phyloP scores from a whole-genome alignment of 2,888 invertebrate genomes.

The Acleris holmiana region DNA sequence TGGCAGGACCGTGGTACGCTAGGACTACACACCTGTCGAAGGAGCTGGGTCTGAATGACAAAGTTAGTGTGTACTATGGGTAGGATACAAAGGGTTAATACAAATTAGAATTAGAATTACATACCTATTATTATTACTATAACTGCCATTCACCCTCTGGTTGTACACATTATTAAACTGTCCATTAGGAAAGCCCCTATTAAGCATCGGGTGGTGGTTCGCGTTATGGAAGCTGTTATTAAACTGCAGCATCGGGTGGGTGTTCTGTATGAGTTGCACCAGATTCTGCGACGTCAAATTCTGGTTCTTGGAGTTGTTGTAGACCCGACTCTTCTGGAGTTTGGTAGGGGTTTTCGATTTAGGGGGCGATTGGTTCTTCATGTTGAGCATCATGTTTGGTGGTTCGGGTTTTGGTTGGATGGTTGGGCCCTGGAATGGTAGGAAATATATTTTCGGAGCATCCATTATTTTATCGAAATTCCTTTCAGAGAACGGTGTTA shows the following conservation, averaged over 20 bases:
- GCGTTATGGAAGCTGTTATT: slow-evolving; percentile 74
- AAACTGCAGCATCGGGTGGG: slow-evolving; percentile 75
- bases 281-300: slow-evolving; percentile 67
- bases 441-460: too few species aligned
- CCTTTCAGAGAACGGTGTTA: too few species aligned
- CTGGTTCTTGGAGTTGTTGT: slow-evolving; percentile 61
- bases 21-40: too few species aligned
- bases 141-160: slow-evolving; percentile 63
- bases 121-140: slow-evolving; percentile 53
- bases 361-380: slow-evolving; percentile 51
- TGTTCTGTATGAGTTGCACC: slow-evolving; percentile 75
- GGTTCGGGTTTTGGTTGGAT: slow-evolving; percentile 55
- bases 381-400: slow-evolving; percentile 26
- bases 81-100: too few species aligned
- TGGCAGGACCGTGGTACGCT: too few species aligned
- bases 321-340: slow-evolving; percentile 61
- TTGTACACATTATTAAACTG: slow-evolving; percentile 59
- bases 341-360: slow-evolving; percentile 43
- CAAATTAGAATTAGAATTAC: too few species aligned
- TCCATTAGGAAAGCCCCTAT: slow-evolving; percentile 52
- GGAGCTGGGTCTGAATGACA: too few species aligned
- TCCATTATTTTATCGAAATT: too few species aligned
- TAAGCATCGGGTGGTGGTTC: slow-evolving; percentile 73
- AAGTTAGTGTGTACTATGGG: too few species aligned
- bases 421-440: slow-evolving; percentile 57